Evolutionary conservation across 2,888 invertebrate species (phyloP).

Genomic region (Emmelina monodactyla): DNA sequence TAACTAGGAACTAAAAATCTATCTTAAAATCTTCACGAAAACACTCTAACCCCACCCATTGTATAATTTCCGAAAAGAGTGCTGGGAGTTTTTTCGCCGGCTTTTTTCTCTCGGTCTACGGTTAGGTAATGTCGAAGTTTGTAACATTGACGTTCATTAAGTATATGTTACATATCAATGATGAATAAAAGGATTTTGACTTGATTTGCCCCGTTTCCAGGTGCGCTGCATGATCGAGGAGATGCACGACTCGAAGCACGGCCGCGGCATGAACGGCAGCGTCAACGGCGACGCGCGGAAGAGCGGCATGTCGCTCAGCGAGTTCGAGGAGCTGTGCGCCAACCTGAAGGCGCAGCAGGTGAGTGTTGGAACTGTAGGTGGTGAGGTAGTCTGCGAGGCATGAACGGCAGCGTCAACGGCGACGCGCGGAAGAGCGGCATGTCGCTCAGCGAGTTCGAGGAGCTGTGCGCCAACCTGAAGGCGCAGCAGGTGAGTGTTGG

Average conservation of each 20-base stretch:
- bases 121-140: too few relatives aligned
- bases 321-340: slow-evolving; percentile 90
- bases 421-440: slow-evolving; percentile 78
- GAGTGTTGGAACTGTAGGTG: too few relatives aligned
- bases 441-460: slow-evolving; percentile 89
- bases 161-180: too few relatives aligned
- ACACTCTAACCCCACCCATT: too few relatives aligned
- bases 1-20: too few relatives aligned
- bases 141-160: too few relatives aligned
- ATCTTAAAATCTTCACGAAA: too few relatives aligned
- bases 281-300: slow-evolving; percentile 70
- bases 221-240: slow-evolving; percentile 89
- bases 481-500: slow-evolving; percentile 72
- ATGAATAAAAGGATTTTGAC: too few relatives aligned
- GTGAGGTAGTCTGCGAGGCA: slow-evolving; percentile 31
- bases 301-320: slow-evolving; percentile 84
- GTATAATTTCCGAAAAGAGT: too few relatives aligned
- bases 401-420: slow-evolving; percentile 60
- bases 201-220: slow-evolving; percentile 34
- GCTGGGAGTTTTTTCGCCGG: too few relatives aligned
- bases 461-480: slow-evolving; percentile 83
- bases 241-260: slow-evolving; percentile 60
- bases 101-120: too few relatives aligned
- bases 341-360: slow-evolving; percentile 88
- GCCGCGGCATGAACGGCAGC: slow-evolving; percentile 51